Evolutionary conservation across 1,140 invertebrate species (phyloP).

Genomic region (Brachionus paranguensis): DNA sequence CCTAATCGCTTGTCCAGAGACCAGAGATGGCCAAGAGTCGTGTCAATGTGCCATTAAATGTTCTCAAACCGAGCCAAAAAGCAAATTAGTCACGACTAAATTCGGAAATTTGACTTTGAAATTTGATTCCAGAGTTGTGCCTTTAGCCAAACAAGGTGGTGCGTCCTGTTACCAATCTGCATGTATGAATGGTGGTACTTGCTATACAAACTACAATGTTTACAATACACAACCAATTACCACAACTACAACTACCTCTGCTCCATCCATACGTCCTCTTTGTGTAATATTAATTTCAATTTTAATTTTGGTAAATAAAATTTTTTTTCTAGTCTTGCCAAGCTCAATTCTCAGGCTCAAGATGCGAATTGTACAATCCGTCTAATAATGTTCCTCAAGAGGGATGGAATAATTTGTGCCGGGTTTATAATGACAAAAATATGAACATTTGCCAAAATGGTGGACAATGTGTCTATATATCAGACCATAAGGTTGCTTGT

Average conservation of each 20-base stretch:
- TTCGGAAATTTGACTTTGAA: constrained; percentile 11
- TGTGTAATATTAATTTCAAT: not conserved
- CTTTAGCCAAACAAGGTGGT: constrained; percentile 31
- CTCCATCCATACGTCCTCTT: not conserved
- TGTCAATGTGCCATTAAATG: not conserved
- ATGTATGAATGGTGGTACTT: constrained; percentile 39
- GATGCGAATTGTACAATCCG: constrained; percentile 30
- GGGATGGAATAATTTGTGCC: constrained; percentile 39
- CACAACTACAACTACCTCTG: constrained; percentile 26
- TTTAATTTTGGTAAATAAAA: not conserved
- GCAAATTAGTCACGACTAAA: not conserved
- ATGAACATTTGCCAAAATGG: constrained; percentile 40
- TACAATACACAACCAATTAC: not conserved
- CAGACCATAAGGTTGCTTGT: constrained; percentile 38
- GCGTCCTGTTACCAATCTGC: constrained; percentile 18
- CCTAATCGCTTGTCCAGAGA: not conserved
- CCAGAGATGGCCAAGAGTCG: not conserved
- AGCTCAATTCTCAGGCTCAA: constrained; percentile 31
- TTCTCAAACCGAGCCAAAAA: not conserved
- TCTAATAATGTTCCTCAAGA: not conserved
- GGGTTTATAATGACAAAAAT: constrained; percentile 39
- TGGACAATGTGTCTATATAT: constrained; percentile 35
- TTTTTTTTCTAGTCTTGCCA: constrained; percentile 27
- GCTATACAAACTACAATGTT: constrained; percentile 30
- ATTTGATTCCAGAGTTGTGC: constrained; percentile 17